Base-by-base conservation (phyloP, 2,113 vertebrate species). In the Otolemur garnettii region DNA sequence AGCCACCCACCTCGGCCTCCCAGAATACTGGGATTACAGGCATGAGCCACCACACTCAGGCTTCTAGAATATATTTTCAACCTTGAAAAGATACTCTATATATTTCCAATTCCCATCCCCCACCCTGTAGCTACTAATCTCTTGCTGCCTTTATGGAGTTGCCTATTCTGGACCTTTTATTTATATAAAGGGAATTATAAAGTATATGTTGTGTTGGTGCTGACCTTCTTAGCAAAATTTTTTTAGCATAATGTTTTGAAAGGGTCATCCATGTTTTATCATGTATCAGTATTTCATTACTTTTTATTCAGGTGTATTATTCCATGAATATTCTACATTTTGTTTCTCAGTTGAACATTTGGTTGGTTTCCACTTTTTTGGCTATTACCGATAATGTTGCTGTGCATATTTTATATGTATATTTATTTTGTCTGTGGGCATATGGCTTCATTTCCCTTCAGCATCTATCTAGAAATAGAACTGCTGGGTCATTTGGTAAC, bases 401-500 rank as follows among this genome's bases (percentile, higher is more conserved):
- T 33, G 7, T 87, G 75, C 81, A 57, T 26, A 87, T 75, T 90
- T 33, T 33, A 3, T 33, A 3, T 42, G 26, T 77, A 7, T 4
- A 50, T 59, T 50, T 80, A 75, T 81, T 69, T 64, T 71, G 33
- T n/a, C 28, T 62, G n/a, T 62, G 53, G n/a, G 64, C 35, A n/a
- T 92, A 55, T 35, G 53, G 72, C 85, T 89, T 94, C 24, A 71
- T 88, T 94, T 92, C 19, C 57, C 4, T 84, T 90, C 18, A 13
- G 35, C 77, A 45, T 87, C 33, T 91, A 24, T 62, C 38, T 62
- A 60, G 33, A 81, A 79, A 45, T 83, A 38, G 38, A 82, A 57
- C 80, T 87, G 42, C 59, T 87, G 22, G 57, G 24, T 87, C 17
- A 35, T 80, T 71, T 71, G 33, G 18, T 64, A 74, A 88, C 45